A percentile compares a stretch with the other conserved stretches of the same genome.
Conservation (phyloP, 2,888 invertebrate genomes). For the Ophion costatus region DNA sequence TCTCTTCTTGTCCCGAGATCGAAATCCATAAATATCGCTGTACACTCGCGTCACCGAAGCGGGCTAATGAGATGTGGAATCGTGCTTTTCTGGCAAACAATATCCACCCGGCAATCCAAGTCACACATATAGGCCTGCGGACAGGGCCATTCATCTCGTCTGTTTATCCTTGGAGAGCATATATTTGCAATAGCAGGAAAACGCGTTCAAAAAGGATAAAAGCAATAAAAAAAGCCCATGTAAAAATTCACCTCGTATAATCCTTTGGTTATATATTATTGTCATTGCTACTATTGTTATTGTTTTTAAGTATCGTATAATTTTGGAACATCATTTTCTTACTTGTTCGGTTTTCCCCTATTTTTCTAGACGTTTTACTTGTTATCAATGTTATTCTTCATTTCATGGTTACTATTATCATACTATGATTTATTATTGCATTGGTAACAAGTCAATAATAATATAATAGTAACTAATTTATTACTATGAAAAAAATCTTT, state of each 20-base stretch:
- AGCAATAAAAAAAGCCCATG: background rate
- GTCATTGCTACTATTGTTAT: no score
- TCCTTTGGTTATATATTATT: no score
- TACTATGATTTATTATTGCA: no score
- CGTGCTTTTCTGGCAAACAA: constrained; percentile 8
- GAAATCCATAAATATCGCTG: constrained; percentile 30
- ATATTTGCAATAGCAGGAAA: background rate
- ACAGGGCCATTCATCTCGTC: constrained; percentile 4
- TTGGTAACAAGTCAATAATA: no score
- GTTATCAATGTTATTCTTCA: no score
- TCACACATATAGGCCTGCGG: background rate
- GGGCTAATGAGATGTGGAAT: constrained; percentile 27
- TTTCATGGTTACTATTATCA: no score
- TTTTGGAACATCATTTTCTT: no score
- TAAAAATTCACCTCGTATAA: background rate
- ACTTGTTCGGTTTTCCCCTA: no score
- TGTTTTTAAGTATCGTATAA: no score
- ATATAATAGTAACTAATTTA: no score
- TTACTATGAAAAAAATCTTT: no score
- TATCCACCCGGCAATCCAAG: constrained; percentile 5
- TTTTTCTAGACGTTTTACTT: no score
- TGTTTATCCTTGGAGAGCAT: background rate
- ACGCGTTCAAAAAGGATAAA: background rate
- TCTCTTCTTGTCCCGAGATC: background rate
- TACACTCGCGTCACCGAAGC: background rate